A percentile compares a stretch with the other conserved stretches of the same genome.
Evolutionary conservation across 2,113 vertebrate genomes (phyloP).

Genomic region (Orthonyx spaldingii): DNA sequence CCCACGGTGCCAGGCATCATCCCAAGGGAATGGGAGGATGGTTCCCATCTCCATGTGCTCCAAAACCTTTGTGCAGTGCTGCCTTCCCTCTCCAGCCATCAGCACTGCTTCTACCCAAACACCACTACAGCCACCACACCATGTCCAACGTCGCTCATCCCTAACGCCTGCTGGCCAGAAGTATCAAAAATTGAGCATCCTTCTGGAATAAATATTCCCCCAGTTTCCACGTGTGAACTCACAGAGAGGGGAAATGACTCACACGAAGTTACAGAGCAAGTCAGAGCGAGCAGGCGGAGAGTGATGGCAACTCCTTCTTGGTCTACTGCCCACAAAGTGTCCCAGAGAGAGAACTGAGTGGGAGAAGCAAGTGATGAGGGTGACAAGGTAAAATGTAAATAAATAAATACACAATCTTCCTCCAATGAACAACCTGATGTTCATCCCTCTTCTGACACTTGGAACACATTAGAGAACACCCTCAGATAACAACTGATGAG

Average conservation of each 20-base stretch:
- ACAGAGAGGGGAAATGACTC: background rate
- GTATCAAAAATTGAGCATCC: background rate
- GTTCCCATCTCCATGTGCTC: background rate
- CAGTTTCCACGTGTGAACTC: background rate
- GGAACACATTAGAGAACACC: background rate
- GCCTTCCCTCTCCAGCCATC: background rate
- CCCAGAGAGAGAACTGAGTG: background rate
- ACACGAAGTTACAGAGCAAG: background rate
- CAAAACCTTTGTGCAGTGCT: accelerated
- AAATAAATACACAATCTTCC: background rate
- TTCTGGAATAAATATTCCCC: background rate
- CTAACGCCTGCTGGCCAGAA: background rate
- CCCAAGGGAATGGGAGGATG: background rate
- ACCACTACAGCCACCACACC: background rate
- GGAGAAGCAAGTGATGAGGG: background rate
- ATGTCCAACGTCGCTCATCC: accelerated
- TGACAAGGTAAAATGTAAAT: background rate
- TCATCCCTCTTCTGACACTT: background rate
- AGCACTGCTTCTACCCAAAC: background rate
- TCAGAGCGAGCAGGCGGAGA: background rate
- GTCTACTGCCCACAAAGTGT: background rate
- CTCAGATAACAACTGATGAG: background rate
- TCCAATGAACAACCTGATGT: background rate
- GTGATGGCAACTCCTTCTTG: background rate
- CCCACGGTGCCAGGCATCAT: background rate